Evolutionary conservation across 53 echinoderm and acorn worm genomes (phyloP), one percentile per base, ranked within the genome.

Genomic region (Henricia sp.): DNA sequence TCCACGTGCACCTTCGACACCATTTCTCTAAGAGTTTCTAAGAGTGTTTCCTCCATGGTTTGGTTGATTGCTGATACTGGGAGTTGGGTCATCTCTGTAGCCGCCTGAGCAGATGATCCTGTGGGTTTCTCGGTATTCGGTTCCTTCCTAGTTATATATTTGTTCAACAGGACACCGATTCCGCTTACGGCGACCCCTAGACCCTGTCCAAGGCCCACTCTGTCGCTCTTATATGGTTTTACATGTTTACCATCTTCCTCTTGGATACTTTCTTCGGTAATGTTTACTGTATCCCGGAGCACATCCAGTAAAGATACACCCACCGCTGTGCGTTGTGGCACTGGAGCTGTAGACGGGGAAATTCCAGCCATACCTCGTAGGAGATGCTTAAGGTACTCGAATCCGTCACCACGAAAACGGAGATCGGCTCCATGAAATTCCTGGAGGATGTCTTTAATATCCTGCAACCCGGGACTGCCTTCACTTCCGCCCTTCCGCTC

Each of bases 361-460:
- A n/a, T n/a, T n/a, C n/a, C n/a, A n/a, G n/a, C n/a, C n/a, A 40
- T n/a, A 63, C 1, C 17, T 37, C n/a, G 20, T 20, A 24, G 16
- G n/a, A 80, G 34, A 25, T 64, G 62, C 63, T 63, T 46, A 3
- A 80, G 32, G n/a, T n/a, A n/a, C n/a, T n/a, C n/a, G n/a, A n/a
- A n/a, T n/a, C n/a, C n/a, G 32, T 80, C 80, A 26, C 50, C 34
- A 26, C 10, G 20, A 62, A 33, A 24, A 50, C 13, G 20, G 3
- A 33, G 42, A 43, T 37, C 12, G 30, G 32, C 44, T 80, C 63
- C 40, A 39, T 40, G 11, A 16, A 41, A 29, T 76, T 29, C 73
- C 17, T 27, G 26, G 1, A 76, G 16, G 41, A 76, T 32, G 11
- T 58, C 59, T 16, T 59, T 40, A 24, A 76, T 76, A 16, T 42